phyloP scores from a whole-genome alignment of 2,797 vertebrate genomes.

The Epinephelus coioides region DNA sequence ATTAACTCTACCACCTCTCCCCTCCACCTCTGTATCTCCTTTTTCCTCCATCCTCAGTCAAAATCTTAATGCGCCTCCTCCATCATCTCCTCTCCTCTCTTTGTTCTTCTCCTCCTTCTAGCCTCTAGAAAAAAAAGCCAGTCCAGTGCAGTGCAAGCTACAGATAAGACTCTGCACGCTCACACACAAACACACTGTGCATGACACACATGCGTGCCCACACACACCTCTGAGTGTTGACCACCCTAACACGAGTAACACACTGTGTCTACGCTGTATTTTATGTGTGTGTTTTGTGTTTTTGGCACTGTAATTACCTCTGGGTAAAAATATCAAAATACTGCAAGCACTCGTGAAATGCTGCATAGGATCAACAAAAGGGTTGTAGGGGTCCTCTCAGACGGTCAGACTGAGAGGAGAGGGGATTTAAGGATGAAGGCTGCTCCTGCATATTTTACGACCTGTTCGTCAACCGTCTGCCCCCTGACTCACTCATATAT shows the following conservation, averaged over 20 bases:
- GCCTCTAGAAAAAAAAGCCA: slow-evolving; percentile 17
- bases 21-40: background rate
- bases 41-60: slow-evolving; percentile 24
- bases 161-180: slow-evolving; percentile 39
- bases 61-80: slow-evolving; percentile 36
- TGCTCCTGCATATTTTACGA: slow-evolving; percentile 76
- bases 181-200: slow-evolving; percentile 5
- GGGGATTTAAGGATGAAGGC: slow-evolving; percentile 44
- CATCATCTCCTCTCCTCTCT: slow-evolving; percentile 39
- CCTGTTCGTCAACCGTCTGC: slow-evolving; percentile 69
- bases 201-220: background rate
- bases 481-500: slow-evolving; percentile 45
- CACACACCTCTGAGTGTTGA: slow-evolving; percentile 2
- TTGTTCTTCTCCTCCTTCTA: slow-evolving; percentile 38
- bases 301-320: slow-evolving; percentile 27
- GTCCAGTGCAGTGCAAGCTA: slow-evolving; percentile 15
- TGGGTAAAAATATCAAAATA: slow-evolving; percentile 40
- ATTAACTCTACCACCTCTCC: background rate
- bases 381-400: slow-evolving; percentile 37
- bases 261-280: background rate
- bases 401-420: slow-evolving; percentile 50
- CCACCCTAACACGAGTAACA: slow-evolving; percentile 2
- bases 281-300: slow-evolving; percentile 5
- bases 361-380: slow-evolving; percentile 23
- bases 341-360: slow-evolving; percentile 3